Conservation (phyloP, 2,797 vertebrate species). For the Pangasius larnaudii region DNA sequence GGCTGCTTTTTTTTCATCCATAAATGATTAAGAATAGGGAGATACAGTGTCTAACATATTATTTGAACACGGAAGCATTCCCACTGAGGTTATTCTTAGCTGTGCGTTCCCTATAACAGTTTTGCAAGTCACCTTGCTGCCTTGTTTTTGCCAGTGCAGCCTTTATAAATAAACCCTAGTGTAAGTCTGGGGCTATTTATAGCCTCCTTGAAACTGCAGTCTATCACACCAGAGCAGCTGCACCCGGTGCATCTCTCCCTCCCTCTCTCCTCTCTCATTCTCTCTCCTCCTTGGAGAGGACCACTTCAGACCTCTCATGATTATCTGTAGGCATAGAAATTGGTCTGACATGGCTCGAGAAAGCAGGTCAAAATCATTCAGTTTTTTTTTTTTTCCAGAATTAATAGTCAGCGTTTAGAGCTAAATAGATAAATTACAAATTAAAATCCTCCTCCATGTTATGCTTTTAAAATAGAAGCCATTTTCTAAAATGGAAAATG, state of each 20-base stretch:
- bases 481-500: background rate
- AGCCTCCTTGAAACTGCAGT: constrained; percentile 58
- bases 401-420: background rate
- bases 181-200: constrained; percentile 63
- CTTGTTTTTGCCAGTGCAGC: constrained; percentile 47
- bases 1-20: background rate
- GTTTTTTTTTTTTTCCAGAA: background rate
- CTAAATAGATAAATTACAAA: too few species aligned
- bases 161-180: constrained; percentile 62
- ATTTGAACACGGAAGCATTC: background rate
- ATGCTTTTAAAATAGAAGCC: background rate
- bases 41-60: background rate
- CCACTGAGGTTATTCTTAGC: background rate
- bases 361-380: background rate
- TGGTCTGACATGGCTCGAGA: background rate
- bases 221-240: constrained; percentile 57
- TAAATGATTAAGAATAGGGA: background rate
- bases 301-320: constrained; percentile 19
- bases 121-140: constrained; percentile 59
- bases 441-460: background rate
- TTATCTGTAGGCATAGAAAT: background rate
- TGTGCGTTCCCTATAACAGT: background rate
- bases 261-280: background rate
- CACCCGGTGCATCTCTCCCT: constrained; percentile 30
- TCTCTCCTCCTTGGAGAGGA: constrained; percentile 2